Evolutionary conservation across 1,140 invertebrate species (phyloP).

Genomic region (Limonius californicus): DNA sequence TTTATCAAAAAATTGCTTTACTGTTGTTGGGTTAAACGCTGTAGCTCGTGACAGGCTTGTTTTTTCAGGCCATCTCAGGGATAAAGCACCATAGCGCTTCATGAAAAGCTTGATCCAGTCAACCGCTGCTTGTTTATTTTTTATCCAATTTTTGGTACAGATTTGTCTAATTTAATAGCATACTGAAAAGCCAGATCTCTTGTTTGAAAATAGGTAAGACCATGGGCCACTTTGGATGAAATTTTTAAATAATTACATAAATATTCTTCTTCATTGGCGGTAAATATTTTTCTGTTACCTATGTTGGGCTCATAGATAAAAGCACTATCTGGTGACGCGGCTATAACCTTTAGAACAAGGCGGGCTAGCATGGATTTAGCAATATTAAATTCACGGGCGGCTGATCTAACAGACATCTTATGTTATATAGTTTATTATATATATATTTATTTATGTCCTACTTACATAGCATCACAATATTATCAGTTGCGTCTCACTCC

Average conservation of each 20-base stretch:
- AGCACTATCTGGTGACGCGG: neutral
- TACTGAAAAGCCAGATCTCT: slow-evolving; percentile 1
- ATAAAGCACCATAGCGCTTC: slow-evolving; percentile 45
- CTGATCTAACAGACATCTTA: slow-evolving; percentile 1
- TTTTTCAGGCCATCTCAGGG: slow-evolving; percentile 44
- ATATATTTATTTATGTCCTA: too few species aligned
- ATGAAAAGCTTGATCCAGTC: slow-evolving; percentile 49
- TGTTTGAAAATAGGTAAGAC: slow-evolving; percentile 1
- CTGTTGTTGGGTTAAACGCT: slow-evolving; percentile 49
- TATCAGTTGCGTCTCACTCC: too few species aligned
- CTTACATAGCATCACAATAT: too few species aligned
- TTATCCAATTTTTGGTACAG: neutral
- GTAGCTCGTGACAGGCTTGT: slow-evolving; percentile 48
- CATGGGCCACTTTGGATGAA: slow-evolving; percentile 8
- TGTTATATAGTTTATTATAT: too few species aligned
- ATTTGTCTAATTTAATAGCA: neutral
- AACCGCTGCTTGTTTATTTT: slow-evolving; percentile 37
- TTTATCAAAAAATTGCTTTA: slow-evolving; percentile 36
- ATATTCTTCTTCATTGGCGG: neutral
- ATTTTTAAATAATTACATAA: neutral
- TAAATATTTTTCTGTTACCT: slow-evolving; percentile 3
- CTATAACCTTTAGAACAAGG: neutral
- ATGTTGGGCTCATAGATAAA: too few species aligned
- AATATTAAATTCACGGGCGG: neutral
- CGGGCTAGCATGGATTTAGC: too few species aligned